These are phyloP conservation scores for Bradypodion pumilum DNA, from an alignment of 2,797 vertebrate genomes.

Conservation along the genomic window DNA sequence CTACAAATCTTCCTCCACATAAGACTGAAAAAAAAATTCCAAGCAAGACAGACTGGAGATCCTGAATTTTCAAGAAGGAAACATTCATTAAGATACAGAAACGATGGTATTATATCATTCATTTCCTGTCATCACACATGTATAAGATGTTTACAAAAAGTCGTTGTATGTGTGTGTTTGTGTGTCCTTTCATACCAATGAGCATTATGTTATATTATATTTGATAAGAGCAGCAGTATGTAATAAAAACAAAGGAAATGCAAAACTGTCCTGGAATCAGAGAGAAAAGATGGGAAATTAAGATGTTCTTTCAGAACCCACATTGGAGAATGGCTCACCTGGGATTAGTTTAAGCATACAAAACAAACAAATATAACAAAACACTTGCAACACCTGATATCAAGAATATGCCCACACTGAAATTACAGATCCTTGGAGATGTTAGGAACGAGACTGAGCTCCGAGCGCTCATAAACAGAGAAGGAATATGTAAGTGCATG, in stretches of 20 bases:
- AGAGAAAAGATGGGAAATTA: conserved; percentile 19
- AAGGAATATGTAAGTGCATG: conserved; percentile 35
- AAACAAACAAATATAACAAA: conserved; percentile 40
- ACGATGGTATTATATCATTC: no score
- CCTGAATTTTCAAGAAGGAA: conserved; percentile 28
- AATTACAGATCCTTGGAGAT: conserved; percentile 16
- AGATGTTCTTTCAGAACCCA: conserved; percentile 55
- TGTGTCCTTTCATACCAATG: not conserved
- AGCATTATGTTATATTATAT: conserved; percentile 16
- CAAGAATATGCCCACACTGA: conserved; percentile 24
- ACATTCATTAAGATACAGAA: conserved; percentile 24
- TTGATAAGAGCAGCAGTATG: conserved; percentile 38
- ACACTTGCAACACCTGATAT: conserved; percentile 26
- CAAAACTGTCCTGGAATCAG: conserved; percentile 43
- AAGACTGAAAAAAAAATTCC: conserved; percentile 47
- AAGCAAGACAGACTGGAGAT: conserved; percentile 21
- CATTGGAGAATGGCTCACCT: not conserved
- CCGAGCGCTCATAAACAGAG: conserved; percentile 20
- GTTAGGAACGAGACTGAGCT: not conserved
- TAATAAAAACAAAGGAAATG: conserved; percentile 48
- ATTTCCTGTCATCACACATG: conserved; percentile 24
- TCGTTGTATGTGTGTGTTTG: not conserved
- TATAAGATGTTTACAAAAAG: conserved; percentile 6
- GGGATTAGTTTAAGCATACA: conserved; percentile 40
- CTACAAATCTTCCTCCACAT: conserved; percentile 22